Base-by-base conservation (phyloP, 2,888 invertebrate species). In the Antitype chi region DNA sequence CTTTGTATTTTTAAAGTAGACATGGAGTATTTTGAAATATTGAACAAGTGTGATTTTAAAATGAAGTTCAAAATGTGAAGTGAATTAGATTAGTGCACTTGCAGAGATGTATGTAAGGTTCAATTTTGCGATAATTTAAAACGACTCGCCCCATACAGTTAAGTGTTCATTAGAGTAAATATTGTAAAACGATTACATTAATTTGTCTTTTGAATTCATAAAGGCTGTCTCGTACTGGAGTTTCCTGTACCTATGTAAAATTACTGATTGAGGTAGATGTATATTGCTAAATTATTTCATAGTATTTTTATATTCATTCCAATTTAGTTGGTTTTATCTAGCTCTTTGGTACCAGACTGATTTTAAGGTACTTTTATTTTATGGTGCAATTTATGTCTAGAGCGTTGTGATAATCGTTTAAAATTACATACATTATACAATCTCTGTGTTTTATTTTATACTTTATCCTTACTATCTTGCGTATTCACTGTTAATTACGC, bases 321-420 rank as follows among this genome's bases (percentile, higher is more conserved):
- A 94, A 92, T 94, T 93, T 92, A 92, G 93, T 95, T 95, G 91
- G 90, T 94, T 94, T 94, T 93, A 91, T 92, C 92, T 95, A 95
- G 94, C 94, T 94, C 94, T 94, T 96, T 94, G 94, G 96, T 96
- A 96, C 96, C 96, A 96, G 96, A 96, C 96, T 96, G 96, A 96
- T 96, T 96, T 96, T 93, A 94, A 92, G 96, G 96, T 96, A 96
- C 96, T 94, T 96, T 96, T 95, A 94, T 96, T 96, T 96, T 95
- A 96, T 95, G 96, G 96, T 96, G 96, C 96, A 96, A 96, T 96
- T 96, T 96, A 95, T 95, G 94, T 96, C 94, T 96, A 96, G 96
- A 96, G 96, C 96, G 96, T 96, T 96, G 96, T 96, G 96, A 96
- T 96, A 96, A 96, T 96, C 95, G 95, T 96, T 96, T 96, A 95